A percentile compares a stretch with the other conserved stretches of the same genome.
phyloP scores from a whole-genome alignment of 2,113 vertebrate species.

The Erythrolamprus reginae region DNA sequence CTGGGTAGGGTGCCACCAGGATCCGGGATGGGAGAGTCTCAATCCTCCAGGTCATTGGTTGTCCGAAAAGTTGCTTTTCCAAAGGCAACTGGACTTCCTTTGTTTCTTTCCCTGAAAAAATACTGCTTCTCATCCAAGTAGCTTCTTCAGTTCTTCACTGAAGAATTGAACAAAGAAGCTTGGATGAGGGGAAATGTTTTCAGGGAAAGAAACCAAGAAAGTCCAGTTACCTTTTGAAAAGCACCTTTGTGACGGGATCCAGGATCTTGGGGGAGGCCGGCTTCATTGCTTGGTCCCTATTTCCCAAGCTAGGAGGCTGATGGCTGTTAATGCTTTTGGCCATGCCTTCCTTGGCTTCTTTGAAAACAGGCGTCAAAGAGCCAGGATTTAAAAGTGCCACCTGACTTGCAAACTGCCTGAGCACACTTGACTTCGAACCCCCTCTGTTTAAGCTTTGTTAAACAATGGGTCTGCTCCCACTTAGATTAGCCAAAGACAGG shows the following conservation, averaged over 20 bases:
- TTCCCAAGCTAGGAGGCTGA: not conserved
- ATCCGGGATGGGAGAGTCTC: not conserved
- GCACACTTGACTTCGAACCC: not conserved
- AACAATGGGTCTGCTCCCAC: not conserved
- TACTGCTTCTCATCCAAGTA: too few relatives aligned
- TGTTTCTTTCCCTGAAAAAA: too few relatives aligned
- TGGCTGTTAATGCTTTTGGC: not conserved
- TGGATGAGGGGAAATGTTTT: too few relatives aligned
- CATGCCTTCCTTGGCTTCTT: not conserved
- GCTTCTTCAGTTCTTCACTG: too few relatives aligned
- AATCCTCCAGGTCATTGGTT: not conserved
- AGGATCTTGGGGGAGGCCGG: not conserved
- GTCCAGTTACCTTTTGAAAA: too few relatives aligned
- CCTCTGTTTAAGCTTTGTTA: not conserved
- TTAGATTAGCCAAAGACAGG: not conserved
- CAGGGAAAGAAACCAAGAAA: too few relatives aligned
- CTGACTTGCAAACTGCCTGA: not conserved
- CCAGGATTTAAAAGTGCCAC: not conserved
- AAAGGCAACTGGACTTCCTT: not conserved
- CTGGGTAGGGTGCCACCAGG: not conserved
- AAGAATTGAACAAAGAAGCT: too few relatives aligned
- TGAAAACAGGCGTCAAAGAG: not conserved
- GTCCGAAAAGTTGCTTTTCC: not conserved
- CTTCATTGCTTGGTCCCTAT: not conserved
- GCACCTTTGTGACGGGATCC: not conserved